These are phyloP conservation scores for Ceyx cyanopectus DNA, from an alignment of 2,113 vertebrate genomes.

Conservation along the genomic window DNA sequence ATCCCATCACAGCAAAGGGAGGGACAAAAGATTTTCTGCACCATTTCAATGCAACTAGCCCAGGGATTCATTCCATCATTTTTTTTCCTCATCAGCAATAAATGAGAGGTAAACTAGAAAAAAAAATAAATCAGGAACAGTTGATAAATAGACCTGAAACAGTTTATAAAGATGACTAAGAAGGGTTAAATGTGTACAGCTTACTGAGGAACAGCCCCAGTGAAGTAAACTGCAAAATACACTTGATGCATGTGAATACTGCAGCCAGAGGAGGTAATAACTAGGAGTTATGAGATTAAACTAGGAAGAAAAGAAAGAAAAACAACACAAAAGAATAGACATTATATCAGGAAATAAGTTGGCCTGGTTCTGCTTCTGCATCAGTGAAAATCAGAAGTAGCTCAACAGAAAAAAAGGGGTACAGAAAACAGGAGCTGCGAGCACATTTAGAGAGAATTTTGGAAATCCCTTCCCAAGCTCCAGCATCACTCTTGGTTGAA, in stretches of 20 bases:
- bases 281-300: neutral
- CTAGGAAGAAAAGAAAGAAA: neutral
- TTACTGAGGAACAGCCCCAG: neutral
- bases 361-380: neutral
- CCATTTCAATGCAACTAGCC: neutral
- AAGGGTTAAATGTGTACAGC: neutral
- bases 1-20: neutral
- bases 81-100: neutral
- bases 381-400: neutral
- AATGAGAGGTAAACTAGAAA: neutral
- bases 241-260: neutral
- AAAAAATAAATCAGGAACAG: neutral
- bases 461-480: neutral
- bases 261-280: neutral
- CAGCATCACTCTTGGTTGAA: neutral
- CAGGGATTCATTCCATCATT: neutral
- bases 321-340: neutral
- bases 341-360: neutral
- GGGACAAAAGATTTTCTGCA: neutral
- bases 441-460: neutral
- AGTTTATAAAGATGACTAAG: neutral
- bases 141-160: neutral
- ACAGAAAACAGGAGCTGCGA: neutral
- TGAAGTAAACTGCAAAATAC: neutral
- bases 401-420: neutral